Base-by-base conservation (phyloP, 2,888 invertebrate genomes). In the Thelaira solivaga region DNA sequence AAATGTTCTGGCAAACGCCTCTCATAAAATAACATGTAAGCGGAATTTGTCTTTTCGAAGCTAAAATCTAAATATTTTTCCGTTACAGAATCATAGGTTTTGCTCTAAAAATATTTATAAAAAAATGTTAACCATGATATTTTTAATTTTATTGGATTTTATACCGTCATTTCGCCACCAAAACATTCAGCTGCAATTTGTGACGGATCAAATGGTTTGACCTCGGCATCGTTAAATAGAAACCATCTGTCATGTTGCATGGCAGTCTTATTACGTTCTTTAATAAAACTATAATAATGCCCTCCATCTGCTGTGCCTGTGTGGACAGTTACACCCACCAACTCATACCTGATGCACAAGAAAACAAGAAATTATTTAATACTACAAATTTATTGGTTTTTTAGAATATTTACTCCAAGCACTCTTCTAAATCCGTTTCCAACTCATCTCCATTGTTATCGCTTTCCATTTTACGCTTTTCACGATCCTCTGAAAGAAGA, bases 251-350 rank as follows among this genome's bases (percentile, higher is more conserved):
- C 97, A 84, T 94, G 93, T 31, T 91, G 91, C 57, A 90, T 92
- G 0, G 90, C 91, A 49, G 82, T 84, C 73, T 93, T 92, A 81
- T 92, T 93, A 36, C 97, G 91, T 89, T 97, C 97, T 81, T 97
- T 93, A 80, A 98, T 98, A 88, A 98, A 98, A 90, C 95, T 95
- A 89, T 97, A 97, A 89, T 98, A 98, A 89, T 98, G 98, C 0
- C 98, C 98, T 64, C 97, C 97, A 88, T 98, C 98, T 1, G 98
- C 98, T 0, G 97, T 98, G n/a, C 98, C 98, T 13, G 98, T 98
- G 90, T 98, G 98, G 0, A 98, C 98, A 0, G 98, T 98, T 10
- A 98, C 97, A 10, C 98, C 98, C 79, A 96, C 96, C 80, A 97
- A 89, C 88, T 96, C 96, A 89, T 95, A 92, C 65, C 92, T 92